Evolutionary conservation across 1,140 invertebrate species (phyloP).

Genomic region (Metaphire vulgaris): DNA sequence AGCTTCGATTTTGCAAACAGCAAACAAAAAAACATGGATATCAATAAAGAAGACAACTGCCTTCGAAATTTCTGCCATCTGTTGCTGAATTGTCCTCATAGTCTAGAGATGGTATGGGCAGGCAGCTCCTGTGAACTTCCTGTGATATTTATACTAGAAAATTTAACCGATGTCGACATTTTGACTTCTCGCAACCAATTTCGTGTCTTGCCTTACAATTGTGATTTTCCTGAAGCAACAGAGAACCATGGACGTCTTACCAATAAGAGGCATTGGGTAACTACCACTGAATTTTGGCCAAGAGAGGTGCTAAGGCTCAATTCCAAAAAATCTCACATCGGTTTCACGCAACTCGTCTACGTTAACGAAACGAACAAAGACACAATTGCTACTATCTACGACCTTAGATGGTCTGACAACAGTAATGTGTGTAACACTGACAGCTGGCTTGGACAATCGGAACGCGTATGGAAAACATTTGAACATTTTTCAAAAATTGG

Average conservation of each 20-base stretch:
- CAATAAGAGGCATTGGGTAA: neutral
- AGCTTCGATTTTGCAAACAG: too few species aligned
- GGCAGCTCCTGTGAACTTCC: neutral
- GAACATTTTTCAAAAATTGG: neutral
- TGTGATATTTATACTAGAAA: neutral
- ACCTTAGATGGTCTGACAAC: too few species aligned
- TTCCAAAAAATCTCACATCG: neutral
- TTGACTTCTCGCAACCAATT: neutral
- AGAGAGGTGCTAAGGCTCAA: neutral
- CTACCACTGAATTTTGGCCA: too few species aligned
- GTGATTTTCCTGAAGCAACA: neutral
- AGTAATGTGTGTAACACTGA: too few species aligned
- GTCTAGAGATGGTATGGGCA: neutral
- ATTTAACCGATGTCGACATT: neutral
- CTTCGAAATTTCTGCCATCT: too few species aligned
- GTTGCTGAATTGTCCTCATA: too few species aligned
- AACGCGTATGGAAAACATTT: neutral
- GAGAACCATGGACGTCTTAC: too few species aligned
- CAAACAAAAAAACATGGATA: too few species aligned
- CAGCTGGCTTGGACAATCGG: neutral
- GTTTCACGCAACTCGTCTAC: neutral
- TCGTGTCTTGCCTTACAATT: too few species aligned
- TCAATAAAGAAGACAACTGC: too few species aligned
- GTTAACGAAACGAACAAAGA: neutral
- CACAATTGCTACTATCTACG: too few species aligned